These are phyloP conservation scores for Drosophila subpulchrella DNA, from an alignment of 1,140 invertebrate species.

Conservation along the genomic window DNA sequence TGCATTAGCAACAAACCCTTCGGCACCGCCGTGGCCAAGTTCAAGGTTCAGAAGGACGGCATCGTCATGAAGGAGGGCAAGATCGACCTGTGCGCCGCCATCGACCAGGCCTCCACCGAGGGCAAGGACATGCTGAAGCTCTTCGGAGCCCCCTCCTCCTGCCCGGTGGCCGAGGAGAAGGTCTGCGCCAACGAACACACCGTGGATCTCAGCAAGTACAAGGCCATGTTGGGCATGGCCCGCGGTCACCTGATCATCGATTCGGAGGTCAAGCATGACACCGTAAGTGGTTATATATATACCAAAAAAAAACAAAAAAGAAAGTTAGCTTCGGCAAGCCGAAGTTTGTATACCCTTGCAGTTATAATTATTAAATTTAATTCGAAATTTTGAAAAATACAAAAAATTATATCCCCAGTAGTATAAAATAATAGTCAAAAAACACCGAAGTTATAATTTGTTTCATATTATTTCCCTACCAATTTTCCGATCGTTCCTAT, in stretches of 20 bases:
- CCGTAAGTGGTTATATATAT: constrained; percentile 49
- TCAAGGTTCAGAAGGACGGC: constrained; percentile 75
- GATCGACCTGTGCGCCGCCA: constrained; percentile 72
- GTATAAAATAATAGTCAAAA: too few relatives aligned
- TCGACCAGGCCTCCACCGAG: constrained; percentile 63
- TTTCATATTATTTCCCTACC: too few relatives aligned
- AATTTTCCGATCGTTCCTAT: too few relatives aligned
- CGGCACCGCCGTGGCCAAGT: constrained; percentile 65
- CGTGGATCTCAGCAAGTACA: constrained; percentile 78
- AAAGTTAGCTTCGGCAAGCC: too few relatives aligned
- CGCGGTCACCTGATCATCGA: constrained; percentile 74
- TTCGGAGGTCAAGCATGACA: constrained; percentile 76
- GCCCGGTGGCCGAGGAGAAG: constrained; percentile 77
- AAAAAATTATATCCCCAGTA: too few relatives aligned
- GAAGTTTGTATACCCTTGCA: too few relatives aligned
- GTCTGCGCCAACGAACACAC: constrained; percentile 74
- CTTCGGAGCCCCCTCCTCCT: constrained; percentile 72
- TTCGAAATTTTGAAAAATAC: too few relatives aligned
- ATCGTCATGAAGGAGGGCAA: constrained; percentile 79
- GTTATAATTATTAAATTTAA: too few relatives aligned
- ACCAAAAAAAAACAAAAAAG: too few relatives aligned
- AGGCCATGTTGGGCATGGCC: constrained; percentile 76
- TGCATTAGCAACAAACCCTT: constrained; percentile 77
- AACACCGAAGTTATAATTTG: too few relatives aligned
- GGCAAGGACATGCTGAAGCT: constrained; percentile 76